phyloP scores from a whole-genome alignment of 2,888 invertebrate genomes.

The Lasioglossum figueresi region DNA sequence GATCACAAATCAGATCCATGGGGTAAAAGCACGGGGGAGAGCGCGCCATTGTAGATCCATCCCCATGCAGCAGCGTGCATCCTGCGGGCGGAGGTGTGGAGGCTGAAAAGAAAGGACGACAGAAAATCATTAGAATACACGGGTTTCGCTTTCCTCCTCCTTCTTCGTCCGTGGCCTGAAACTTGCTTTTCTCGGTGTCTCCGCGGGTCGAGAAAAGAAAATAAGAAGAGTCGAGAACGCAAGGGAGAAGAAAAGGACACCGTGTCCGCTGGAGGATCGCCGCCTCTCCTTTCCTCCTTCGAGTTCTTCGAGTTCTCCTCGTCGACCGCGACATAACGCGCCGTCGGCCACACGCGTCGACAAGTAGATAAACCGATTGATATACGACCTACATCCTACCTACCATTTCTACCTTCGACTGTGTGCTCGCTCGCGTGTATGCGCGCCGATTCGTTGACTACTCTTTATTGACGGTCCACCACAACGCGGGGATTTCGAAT shows the following conservation, averaged over 20 bases:
- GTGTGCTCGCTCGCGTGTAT: constrained; percentile 49
- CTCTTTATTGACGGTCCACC: constrained; percentile 59
- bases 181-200: constrained; percentile 74
- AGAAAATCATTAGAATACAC: constrained; percentile 52
- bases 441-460: constrained; percentile 66
- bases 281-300: constrained; percentile 34
- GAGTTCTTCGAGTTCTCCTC: constrained; percentile 56
- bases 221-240: constrained; percentile 38
- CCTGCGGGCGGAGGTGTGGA: constrained; percentile 15
- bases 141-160: constrained; percentile 58
- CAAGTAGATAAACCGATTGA: constrained; percentile 84
- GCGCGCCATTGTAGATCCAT: not conserved
- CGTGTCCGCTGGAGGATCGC: constrained; percentile 71
- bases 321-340: constrained; percentile 79
- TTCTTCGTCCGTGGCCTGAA: constrained; percentile 51
- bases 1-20: not conserved
- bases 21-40: not conserved
- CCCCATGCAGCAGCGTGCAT: not conserved
- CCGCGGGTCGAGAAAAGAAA: constrained; percentile 57
- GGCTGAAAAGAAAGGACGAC: constrained; percentile 25
- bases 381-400: constrained; percentile 79
- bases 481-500: constrained; percentile 4
- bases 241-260: constrained; percentile 72
- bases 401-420: constrained; percentile 58
- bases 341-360: constrained; percentile 83